Evolutionary conservation across 2,797 vertebrate genomes (phyloP), one percentile per base, ranked within the genome.

Genomic region (Protosalanx chinensis): DNA sequence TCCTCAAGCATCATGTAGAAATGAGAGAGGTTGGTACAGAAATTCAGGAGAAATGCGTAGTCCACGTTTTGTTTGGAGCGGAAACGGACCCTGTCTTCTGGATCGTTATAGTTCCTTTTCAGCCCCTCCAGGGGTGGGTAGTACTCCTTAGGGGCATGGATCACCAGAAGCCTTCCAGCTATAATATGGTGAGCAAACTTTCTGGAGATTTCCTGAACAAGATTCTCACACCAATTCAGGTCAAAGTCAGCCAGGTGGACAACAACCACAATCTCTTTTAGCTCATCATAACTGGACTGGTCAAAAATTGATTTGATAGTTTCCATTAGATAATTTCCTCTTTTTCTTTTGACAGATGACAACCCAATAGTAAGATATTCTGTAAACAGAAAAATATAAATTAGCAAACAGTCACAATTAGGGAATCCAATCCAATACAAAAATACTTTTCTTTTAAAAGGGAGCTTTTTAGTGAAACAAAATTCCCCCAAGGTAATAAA

Each of bases 281-380:
- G 90, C 29, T 99, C 98, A 84, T 99, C 98, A 0, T 98, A 98
- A 78, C 97, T 98, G 79, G 97, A 98, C 84, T 99, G 97, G 74
- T 99, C 98, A 88, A 99, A 99, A 91, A 99, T 97, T 29, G 98
- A 99, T 72, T 96, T 99, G 86, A 99, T 98, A 3, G 98, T 99
- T 76, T 98, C 97, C 66, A 99, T 91, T 27, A 99, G 93, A 84
- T 99, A 99, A 76, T 95, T 99, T 64, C 98, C 97, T 77, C 93
- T 95, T 90, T 95, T 97, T 73, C 97, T 88, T 83, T 97, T 98
- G 49, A 98, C 96, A 29, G 97, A 98, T 1, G 97, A 98, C 60
- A 98, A 81, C 56, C 97, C 97, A 68, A 98, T 96, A 56, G 96
- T 96, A 70, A 97, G 93, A 85, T 93, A 97, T 1, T 93, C 96